Evolutionary conservation across 2,113 vertebrate genomes (phyloP), one percentile per base, ranked within the genome.

Genomic region (Danio rerio): DNA sequence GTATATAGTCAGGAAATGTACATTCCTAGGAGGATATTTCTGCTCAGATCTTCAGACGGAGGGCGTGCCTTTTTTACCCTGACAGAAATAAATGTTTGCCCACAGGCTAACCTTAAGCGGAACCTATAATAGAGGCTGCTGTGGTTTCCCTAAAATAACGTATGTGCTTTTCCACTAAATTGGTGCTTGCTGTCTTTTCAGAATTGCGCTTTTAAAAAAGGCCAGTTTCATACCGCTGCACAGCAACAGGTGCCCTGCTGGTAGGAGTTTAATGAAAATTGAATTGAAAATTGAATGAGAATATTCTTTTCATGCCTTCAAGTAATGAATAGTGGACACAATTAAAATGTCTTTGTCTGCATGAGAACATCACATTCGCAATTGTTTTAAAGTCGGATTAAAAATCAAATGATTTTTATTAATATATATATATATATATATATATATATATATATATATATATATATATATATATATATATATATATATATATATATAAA

Each of bases 61-160:
- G 90, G 93, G 91, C 89, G 92, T 90, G 92, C 89, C 90, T 68
- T 83, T n/a, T 82, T 75, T 78, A 12, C 21, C 83, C 49, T 73
- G 69, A 81, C 86, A 90, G 84, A 88, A 90, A 92, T 88, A 89
- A 89, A 91, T 88, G 18, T 81, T 31, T 47, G 88, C 80, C 90
- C 89, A 43, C 92, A 91, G 74, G 73, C 86, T 82, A 80, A 87
- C 50, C 73, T 86, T 78, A 78, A 91, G 83, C 88, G 55, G 18
- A 92, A 91, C 89, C 20, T 93, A 91, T 93, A 93, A 93, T 94
- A 86, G 73, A 91, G 88, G 81, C 78, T 13, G 3, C 77, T 87
- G 93, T 82, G 92, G 93, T 90, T 93, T 90, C 47, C 84, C 89
- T 88, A 86, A 93, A 94, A 94, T 93, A 93, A 92, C 87, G 88